Base-by-base conservation (phyloP, 2,888 invertebrate genomes). In the Biston stratarius region DNA sequence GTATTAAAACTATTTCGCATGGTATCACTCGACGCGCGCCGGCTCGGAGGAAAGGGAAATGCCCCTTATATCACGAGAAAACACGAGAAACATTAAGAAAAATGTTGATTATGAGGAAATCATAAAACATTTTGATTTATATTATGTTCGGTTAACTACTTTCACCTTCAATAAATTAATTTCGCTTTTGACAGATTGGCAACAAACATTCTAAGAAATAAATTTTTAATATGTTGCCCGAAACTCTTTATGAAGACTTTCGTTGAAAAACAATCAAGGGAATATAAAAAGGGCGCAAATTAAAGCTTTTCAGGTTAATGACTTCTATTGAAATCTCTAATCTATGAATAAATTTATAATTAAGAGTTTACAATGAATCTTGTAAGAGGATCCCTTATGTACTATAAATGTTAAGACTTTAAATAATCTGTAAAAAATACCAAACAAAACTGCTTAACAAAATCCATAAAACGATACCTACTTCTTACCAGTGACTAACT, bases 1-100 rank as follows among this genome's bases (percentile, higher is more conserved):
- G 83, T 85, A 89, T 89, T 89, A 86, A 89, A 90, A 90, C 89
- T 90, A 91, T 93, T 94, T 93, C 82, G 93, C 92, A 91, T 89
- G 88, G 87, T 87, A 88, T 68, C 67, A 68, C 63, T 68, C 86
- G 87, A 83, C 84, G 79, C 73, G 77, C 71, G 77, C 78, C 77
- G 84, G 85, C 78, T 67, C 86, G 85, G 81, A 84, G 92, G 91
- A 91, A 91, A 81, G 88, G 92, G 92, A 93, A 85, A 87, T 81
- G 85, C 83, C 86, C 82, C 86, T 90, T 92, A 90, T 88, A 88
- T 90, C 89, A 87, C 84, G 79, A 83, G 82, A 86, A 87, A 87
- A 87, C 87, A 86, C 77, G 86, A 84, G 80, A 78, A 75, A 77
- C 86, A 83, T 83, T 81, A 83, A 83, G 84, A 87, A 89, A 87